phyloP scores from a whole-genome alignment of 2,113 vertebrate species.

The Erinaceus europaeus region DNA sequence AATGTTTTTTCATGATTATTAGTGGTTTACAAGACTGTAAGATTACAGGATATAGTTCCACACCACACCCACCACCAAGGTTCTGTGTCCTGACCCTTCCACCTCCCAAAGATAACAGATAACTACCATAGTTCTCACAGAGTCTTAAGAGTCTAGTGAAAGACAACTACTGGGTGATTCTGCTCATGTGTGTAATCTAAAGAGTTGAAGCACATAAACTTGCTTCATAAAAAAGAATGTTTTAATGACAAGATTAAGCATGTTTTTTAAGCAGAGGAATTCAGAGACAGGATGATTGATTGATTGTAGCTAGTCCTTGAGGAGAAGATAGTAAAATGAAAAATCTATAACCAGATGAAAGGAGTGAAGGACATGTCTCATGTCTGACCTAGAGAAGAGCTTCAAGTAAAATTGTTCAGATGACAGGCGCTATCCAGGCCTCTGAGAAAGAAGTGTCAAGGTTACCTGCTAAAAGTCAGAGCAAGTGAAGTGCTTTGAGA shows the following conservation, averaged over 20 bases:
- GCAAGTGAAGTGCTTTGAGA: not conserved
- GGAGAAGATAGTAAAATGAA: not conserved
- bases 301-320: not conserved
- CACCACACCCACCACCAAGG: too few relatives aligned
- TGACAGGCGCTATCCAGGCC: not conserved
- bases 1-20: too few relatives aligned
- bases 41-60: too few relatives aligned
- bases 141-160: too few relatives aligned
- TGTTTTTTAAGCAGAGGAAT: not conserved
- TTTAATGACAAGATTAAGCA: not conserved
- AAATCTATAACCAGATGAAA: not conserved
- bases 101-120: too few relatives aligned
- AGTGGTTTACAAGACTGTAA: too few relatives aligned
- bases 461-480: not conserved
- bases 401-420: not conserved
- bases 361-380: not conserved
- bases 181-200: too few relatives aligned
- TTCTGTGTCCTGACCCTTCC: too few relatives aligned
- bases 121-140: too few relatives aligned
- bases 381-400: not conserved
- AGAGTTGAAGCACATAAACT: too few relatives aligned
- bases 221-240: too few relatives aligned
- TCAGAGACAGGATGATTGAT: not conserved
- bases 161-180: too few relatives aligned
- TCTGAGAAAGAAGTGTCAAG: not conserved